Percentiles rank a stretch among this genome's conserved stretches.
Conservation (phyloP, 2,888 invertebrate genomes). For the Spatulosminthurus flaviceps region DNA sequence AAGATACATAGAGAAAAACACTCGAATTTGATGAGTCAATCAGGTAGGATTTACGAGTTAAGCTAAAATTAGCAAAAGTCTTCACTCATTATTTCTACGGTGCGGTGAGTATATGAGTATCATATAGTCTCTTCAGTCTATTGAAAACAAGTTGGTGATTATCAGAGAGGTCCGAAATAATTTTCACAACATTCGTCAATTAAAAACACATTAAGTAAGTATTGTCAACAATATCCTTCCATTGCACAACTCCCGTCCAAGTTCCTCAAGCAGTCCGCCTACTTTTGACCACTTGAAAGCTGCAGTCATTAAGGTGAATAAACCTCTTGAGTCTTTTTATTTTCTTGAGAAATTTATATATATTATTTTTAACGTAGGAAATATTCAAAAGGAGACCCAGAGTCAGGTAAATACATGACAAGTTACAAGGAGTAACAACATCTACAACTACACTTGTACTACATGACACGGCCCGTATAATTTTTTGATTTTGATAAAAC, state of each 20-base stretch:
- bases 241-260: constrained; percentile 9
- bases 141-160: neutral
- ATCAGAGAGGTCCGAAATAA: neutral
- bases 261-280: constrained; percentile 14
- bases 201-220: constrained; percentile 14
- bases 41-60: neutral
- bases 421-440: too few relatives aligned
- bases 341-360: constrained; percentile 13
- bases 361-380: constrained; percentile 16
- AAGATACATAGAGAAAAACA: too few relatives aligned
- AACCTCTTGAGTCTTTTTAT: constrained; percentile 8
- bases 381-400: neutral
- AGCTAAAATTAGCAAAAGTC: neutral
- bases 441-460: too few relatives aligned
- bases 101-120: too few relatives aligned
- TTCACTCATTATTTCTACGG: neutral
- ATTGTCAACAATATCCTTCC: constrained; percentile 4
- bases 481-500: too few relatives aligned
- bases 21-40: constrained; percentile 5
- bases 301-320: constrained; percentile 18
- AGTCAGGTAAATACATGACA: neutral
- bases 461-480: too few relatives aligned
- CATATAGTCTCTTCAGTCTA: too few relatives aligned
- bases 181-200: constrained; percentile 10
- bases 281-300: constrained; percentile 18